phyloP scores from a whole-genome alignment of 2,113 vertebrate species.

The Alethe castanea region DNA sequence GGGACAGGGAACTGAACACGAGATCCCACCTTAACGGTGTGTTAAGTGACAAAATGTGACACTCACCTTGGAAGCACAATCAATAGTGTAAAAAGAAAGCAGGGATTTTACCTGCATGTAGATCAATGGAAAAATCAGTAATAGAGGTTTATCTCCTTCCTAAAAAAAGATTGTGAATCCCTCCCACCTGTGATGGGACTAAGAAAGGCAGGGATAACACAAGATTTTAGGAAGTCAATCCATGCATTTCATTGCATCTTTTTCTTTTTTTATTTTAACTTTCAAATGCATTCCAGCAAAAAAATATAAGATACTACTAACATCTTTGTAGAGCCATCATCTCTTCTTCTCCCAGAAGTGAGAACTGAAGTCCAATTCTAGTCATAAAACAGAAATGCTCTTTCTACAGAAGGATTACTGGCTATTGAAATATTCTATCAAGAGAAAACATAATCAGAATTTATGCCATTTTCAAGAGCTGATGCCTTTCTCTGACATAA shows the following conservation, averaged over 20 bases:
- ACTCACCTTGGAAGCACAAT: background rate
- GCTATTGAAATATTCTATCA: background rate
- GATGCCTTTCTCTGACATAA: background rate
- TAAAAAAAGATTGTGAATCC: background rate
- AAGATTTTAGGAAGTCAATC: background rate
- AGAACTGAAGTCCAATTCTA: background rate
- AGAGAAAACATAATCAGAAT: background rate
- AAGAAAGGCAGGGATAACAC: background rate
- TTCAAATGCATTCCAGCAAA: background rate
- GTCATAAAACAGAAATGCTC: background rate
- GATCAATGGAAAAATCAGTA: background rate
- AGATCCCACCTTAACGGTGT: background rate
- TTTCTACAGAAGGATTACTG: background rate
- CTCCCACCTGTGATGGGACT: background rate
- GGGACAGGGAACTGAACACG: accelerated
- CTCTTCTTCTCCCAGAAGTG: background rate
- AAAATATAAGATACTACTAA: background rate
- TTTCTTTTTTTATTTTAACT: background rate
- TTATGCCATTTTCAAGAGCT: background rate
- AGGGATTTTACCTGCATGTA: background rate
- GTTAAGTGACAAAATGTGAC: background rate
- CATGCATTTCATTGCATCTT: background rate
- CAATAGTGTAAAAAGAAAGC: background rate
- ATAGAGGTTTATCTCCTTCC: background rate
- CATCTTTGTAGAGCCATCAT: background rate